Conservation (phyloP, 2,888 invertebrate genomes). For the Brachynemurus nebulosus region DNA sequence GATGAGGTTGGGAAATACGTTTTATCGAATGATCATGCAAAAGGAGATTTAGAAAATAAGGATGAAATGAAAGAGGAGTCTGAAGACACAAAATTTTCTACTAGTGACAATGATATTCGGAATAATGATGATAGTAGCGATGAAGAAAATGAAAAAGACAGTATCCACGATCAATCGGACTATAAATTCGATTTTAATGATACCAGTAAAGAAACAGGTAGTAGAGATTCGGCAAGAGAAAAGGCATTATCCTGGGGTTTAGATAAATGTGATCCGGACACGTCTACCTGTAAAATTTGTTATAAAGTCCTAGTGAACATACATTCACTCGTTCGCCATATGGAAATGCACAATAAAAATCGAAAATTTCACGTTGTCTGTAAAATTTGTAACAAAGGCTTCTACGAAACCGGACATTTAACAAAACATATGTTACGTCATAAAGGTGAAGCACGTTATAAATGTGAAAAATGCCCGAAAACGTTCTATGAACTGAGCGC, state of each 20-base stretch:
- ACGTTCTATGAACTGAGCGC: conserved; percentile 1
- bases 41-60: neutral
- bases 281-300: conserved; percentile 1
- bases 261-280: conserved; percentile 1
- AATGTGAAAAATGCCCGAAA: conserved; percentile 4
- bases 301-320: conserved; percentile 1
- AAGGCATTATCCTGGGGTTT: neutral
- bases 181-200: neutral
- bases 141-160: too few relatives aligned
- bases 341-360: conserved; percentile 4
- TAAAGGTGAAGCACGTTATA: conserved; percentile 10
- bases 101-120: neutral
- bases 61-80: neutral
- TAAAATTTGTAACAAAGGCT: conserved; percentile 32
- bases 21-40: neutral
- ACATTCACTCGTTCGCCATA: neutral
- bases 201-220: neutral
- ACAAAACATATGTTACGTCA: conserved; percentile 35
- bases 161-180: too few relatives aligned
- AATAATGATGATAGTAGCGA: neutral
- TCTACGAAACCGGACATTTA: conserved; percentile 35
- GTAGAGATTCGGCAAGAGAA: neutral
- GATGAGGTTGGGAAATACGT: neutral
- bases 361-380: conserved; percentile 27
- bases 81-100: neutral